Evolutionary conservation across 2,888 invertebrate genomes (phyloP).

Genomic region (Pheosia gnoma): DNA sequence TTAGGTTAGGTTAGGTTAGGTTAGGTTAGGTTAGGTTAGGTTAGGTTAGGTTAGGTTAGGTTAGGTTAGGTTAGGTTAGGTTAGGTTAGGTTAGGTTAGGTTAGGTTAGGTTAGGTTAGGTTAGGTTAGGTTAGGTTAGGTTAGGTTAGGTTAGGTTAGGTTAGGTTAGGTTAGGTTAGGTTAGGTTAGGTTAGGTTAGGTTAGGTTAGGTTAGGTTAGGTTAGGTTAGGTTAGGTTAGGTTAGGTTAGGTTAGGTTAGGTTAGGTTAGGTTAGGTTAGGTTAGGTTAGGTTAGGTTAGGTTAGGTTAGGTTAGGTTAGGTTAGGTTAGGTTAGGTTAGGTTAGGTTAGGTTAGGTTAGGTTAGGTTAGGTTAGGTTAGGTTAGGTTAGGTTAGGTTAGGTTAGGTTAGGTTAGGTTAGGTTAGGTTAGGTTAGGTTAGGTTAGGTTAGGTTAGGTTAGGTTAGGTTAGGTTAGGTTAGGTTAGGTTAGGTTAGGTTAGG

Average conservation of each 20-base stretch:
- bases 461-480: too few relatives aligned
- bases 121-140: conserved; percentile 27
- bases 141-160: conserved; percentile 26
- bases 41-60: conserved; percentile 21
- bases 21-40: conserved; percentile 20
- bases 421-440: too few relatives aligned
- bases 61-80: conserved; percentile 23
- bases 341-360: too few relatives aligned
- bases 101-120: conserved; percentile 30
- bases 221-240: conserved; percentile 25
- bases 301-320: too few relatives aligned
- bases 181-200: conserved; percentile 26
- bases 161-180: conserved; percentile 27
- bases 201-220: conserved; percentile 28
- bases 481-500: conserved; percentile 7
- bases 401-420: too few relatives aligned
- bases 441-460: too few relatives aligned
- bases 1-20: conserved; percentile 21
- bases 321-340: too few relatives aligned
- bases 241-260: conserved; percentile 5
- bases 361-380: too few relatives aligned
- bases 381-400: too few relatives aligned
- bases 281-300: too few relatives aligned
- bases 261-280: too few relatives aligned
- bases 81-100: conserved; percentile 28